These are phyloP conservation scores for Paracanthobrama guichenoti DNA, from an alignment of 2,113 vertebrate species.

Conservation along the genomic window DNA sequence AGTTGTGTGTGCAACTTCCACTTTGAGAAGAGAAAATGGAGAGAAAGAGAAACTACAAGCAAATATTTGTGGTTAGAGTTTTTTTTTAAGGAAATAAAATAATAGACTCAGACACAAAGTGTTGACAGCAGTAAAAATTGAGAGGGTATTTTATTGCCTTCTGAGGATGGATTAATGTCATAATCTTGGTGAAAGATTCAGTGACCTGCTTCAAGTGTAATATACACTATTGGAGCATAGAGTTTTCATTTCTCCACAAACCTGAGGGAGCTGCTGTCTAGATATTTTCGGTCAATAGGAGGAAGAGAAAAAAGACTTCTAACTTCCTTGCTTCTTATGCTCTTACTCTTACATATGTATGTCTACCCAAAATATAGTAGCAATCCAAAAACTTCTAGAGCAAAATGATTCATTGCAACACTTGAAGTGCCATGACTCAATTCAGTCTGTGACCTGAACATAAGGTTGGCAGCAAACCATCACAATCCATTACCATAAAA, in stretches of 20 bases:
- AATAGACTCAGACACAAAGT: constrained; percentile 31
- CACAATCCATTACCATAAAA: neutral
- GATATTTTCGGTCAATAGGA: constrained; percentile 20
- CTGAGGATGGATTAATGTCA: constrained; percentile 48
- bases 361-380: neutral
- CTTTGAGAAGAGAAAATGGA: constrained; percentile 19
- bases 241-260: constrained; percentile 19
- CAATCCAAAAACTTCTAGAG: neutral
- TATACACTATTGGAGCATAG: constrained; percentile 14
- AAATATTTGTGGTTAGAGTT: constrained; percentile 24
- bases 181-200: constrained; percentile 37
- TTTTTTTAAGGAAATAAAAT: constrained; percentile 42
- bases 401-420: neutral
- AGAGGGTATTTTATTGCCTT: constrained; percentile 31
- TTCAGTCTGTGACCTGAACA: neutral
- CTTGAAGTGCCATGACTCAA: neutral
- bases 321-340: constrained; percentile 1
- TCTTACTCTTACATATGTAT: neutral
- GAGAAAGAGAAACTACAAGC: constrained; percentile 42
- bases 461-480: neutral
- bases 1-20: constrained; percentile 26
- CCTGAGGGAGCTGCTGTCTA: constrained; percentile 11
- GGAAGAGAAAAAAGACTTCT: neutral
- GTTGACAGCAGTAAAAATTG: constrained; percentile 41
- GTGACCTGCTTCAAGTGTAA: constrained; percentile 27